Evolutionary conservation across 2,797 vertebrate species (phyloP).

Genomic region (Gouania willdenowi): DNA sequence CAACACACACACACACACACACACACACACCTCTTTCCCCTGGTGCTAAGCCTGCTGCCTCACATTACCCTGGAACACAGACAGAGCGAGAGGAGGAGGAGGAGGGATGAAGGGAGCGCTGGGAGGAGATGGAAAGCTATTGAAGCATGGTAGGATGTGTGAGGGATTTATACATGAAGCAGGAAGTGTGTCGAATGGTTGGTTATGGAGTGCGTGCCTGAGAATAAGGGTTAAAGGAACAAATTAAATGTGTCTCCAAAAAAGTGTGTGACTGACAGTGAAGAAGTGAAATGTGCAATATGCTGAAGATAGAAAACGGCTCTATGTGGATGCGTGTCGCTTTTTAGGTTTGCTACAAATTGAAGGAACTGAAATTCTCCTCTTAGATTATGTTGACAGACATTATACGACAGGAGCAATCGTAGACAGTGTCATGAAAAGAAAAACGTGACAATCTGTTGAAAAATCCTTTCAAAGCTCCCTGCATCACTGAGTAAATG

Average conservation of each 20-base stretch:
- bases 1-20: not conserved
- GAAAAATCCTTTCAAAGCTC: too few species aligned
- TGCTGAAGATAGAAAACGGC: slow-evolving; percentile 10
- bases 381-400: too few species aligned
- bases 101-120: not conserved
- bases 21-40: not conserved
- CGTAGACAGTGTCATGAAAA: too few species aligned
- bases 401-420: too few species aligned
- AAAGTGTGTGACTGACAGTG: slow-evolving; percentile 25
- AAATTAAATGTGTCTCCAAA: slow-evolving; percentile 21
- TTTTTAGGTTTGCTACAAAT: slow-evolving; percentile 2
- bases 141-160: slow-evolving; percentile 55
- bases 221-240: slow-evolving; percentile 23
- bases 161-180: slow-evolving; percentile 60
- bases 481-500: too few species aligned
- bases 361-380: not conserved
- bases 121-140: slow-evolving; percentile 48
- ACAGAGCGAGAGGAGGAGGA: slow-evolving; percentile 2
- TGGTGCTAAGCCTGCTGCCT: slow-evolving; percentile 50
- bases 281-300: slow-evolving; percentile 11
- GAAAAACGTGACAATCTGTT: too few species aligned
- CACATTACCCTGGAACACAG: slow-evolving; percentile 53
- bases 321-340: not conserved
- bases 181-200: slow-evolving; percentile 35
- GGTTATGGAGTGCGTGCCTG: slow-evolving; percentile 14